A percentile compares a stretch with the other conserved stretches of the same genome.
These are phyloP conservation scores for Potorous gilbertii DNA, from an alignment of 2,797 vertebrate genomes.

Conservation along the genomic window DNA sequence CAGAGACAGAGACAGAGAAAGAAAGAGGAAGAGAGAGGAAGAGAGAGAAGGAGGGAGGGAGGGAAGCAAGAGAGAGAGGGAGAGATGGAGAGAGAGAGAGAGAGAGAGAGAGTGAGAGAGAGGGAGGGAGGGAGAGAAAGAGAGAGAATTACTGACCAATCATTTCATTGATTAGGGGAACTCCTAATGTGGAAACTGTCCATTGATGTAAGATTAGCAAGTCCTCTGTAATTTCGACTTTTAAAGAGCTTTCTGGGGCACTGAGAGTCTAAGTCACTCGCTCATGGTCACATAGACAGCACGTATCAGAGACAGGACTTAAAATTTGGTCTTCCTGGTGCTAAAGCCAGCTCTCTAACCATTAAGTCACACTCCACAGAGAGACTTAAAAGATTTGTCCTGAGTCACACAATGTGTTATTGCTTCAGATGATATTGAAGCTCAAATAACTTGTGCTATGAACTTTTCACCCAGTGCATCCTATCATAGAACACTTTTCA, in stretches of 20 bases:
- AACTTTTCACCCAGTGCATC: not conserved
- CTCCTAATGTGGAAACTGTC: not conserved
- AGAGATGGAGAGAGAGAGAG: too few species aligned
- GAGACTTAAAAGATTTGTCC: not conserved
- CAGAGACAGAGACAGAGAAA: too few species aligned
- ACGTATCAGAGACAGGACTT: not conserved
- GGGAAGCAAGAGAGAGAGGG: too few species aligned
- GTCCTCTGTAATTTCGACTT: not conserved
- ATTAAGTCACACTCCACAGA: not conserved
- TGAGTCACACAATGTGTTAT: not conserved
- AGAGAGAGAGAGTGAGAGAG: too few species aligned
- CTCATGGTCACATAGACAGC: not conserved
- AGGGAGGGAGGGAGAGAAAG: too few species aligned
- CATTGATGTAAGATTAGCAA: not conserved
- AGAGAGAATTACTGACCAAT: not conserved
- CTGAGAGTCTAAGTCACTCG: not conserved
- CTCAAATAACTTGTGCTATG: not conserved
- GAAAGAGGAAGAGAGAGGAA: too few species aligned
- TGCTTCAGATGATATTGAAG: not conserved
- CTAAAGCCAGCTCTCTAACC: not conserved
- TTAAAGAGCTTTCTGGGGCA: not conserved
- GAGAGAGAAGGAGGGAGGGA: too few species aligned
- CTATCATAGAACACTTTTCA: constrained; percentile 29
- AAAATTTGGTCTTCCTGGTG: not conserved
- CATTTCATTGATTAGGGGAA: not conserved